A percentile compares a stretch with the other conserved stretches of the same genome.
Evolutionary conservation across 1,140 invertebrate species (phyloP).

Genomic region (Conus ventricosus): DNA sequence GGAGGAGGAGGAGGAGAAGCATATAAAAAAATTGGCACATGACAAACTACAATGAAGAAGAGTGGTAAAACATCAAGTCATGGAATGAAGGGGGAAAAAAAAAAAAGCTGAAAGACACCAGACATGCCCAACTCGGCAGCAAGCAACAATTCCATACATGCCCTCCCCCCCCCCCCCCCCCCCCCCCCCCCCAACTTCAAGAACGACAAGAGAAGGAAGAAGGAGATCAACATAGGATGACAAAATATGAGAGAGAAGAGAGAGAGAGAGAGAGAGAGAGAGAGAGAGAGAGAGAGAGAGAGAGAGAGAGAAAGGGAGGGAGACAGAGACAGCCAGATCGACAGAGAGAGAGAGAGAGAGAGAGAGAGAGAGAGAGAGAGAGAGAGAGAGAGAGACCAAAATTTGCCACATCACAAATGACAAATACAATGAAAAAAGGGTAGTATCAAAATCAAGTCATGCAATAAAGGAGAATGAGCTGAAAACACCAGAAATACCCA

Average conservation of each 20-base stretch:
- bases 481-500: too few species aligned
- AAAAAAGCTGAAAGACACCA: too few species aligned
- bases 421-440: too few species aligned
- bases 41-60: neutral
- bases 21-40: neutral
- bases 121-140: too few species aligned
- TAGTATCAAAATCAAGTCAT: too few species aligned
- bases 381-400: neutral
- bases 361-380: neutral
- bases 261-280: neutral
- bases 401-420: too few species aligned
- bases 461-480: too few species aligned
- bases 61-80: neutral
- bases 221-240: too few species aligned
- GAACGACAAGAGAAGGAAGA: neutral
- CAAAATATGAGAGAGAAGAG: neutral
- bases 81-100: neutral
- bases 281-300: neutral
- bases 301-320: neutral
- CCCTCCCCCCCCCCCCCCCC: too few species aligned
- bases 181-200: too few species aligned
- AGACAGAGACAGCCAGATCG: neutral
- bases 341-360: neutral
- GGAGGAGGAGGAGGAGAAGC: neutral
- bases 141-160: too few species aligned